A percentile compares a stretch with the other conserved stretches of the same genome.
These are phyloP conservation scores for Chrosomus eos DNA, from an alignment of 2,797 vertebrate species.

Conservation along the genomic window DNA sequence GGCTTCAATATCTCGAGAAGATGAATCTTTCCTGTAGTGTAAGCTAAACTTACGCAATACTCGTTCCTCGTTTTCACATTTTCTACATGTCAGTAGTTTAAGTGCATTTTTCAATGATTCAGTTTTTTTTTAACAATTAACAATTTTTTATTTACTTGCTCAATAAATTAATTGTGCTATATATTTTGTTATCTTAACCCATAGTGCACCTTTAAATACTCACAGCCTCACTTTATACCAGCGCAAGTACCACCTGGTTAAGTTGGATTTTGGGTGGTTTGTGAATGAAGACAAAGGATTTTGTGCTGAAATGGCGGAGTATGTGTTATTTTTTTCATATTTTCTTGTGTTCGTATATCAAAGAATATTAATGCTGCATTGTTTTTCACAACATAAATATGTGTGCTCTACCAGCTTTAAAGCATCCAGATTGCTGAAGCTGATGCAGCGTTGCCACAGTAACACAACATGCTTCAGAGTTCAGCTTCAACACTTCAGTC, in stretches of 20 bases:
- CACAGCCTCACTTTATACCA: neutral
- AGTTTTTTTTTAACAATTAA: neutral
- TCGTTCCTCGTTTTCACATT: neutral
- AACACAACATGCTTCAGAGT: neutral
- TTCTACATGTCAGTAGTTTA: neutral
- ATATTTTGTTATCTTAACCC: neutral
- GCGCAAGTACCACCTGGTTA: neutral
- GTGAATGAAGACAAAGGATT: neutral
- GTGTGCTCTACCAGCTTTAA: neutral
- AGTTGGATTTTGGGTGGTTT: neutral
- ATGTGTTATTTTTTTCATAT: neutral
- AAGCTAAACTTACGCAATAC: no score
- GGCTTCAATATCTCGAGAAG: no score
- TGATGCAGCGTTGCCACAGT: slow-evolving; percentile 8
- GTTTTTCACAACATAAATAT: neutral
- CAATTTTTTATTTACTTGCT: neutral
- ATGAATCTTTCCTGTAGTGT: no score
- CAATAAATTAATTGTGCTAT: neutral
- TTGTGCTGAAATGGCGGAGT: neutral
- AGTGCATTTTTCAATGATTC: neutral
- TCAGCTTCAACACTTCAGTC: neutral
- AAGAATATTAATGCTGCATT: neutral
- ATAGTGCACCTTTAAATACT: neutral
- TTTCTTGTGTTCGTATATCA: neutral
- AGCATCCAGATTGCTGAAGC: neutral